Evolutionary conservation across 2,888 invertebrate genomes (phyloP), one percentile per base, ranked within the genome.

Genomic region (Oligia strigilis): DNA sequence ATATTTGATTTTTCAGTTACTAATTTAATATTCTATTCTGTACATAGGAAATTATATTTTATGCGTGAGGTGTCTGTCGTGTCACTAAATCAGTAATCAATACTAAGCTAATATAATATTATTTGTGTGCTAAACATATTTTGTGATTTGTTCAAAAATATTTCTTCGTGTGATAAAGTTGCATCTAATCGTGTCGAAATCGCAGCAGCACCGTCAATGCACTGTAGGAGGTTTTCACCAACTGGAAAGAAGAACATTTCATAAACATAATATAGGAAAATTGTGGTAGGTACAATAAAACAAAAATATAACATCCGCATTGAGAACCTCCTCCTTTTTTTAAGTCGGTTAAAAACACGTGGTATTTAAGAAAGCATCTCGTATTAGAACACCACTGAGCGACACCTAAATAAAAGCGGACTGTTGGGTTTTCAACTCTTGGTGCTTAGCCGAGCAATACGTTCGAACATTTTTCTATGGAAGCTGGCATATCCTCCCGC

Each of bases 151-250:
- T 14, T 14, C 43, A 13, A 1, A 4, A 46, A n/a, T 75, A 36
- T 49, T 49, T 52, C 4, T 43, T 52, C 4, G 6, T 46, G 19
- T 19, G 9, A 40, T n/a, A 13, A 36, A 36, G 17, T 36, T 55
- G 2, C 5, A 60, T 81, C 55, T 89, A 87, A 29, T 84, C 77
- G 36, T 90, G 88, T 65, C 89, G 88, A 77, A 95, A 93, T 52
- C 94, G 91, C 6, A 96, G 93, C n/a, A 97, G 83, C 4, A 97
- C 92, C 62, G 96, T 96, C 13, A 97, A 90, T 13, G 95, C 96
- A 72, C 94, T 96, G 91, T 97, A 97, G 0, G 96, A 96, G 2
- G 96, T 95, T 89, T 96, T 96, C 88, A 96, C 93, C 87, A 96
- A 91, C 97, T 97, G 94, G 72, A 95, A 96, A 87, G 78, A 74